Evolutionary conservation across 2,888 invertebrate genomes (phyloP).

Genomic region (Arge pagana): DNA sequence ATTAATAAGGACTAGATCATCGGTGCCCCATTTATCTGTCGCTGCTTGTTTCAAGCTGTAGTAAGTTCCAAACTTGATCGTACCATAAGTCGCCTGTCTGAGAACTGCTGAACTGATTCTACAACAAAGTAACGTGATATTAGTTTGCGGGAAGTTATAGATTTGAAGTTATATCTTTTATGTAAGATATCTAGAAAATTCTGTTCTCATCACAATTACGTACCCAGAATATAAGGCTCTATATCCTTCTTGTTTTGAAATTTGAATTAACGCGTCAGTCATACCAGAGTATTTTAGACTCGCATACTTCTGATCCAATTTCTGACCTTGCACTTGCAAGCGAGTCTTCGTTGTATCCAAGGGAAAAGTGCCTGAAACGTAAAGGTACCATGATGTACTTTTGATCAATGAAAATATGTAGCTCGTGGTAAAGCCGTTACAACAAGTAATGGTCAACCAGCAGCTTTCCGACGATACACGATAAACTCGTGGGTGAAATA

Average conservation of each 20-base stretch:
- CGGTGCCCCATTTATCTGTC: slow-evolving; percentile 49
- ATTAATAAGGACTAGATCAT: slow-evolving; percentile 62
- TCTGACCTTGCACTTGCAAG: slow-evolving; percentile 92
- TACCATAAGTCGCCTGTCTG: slow-evolving; percentile 93
- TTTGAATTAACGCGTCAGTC: slow-evolving; percentile 88
- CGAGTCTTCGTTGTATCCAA: slow-evolving; percentile 94
- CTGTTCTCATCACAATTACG: slow-evolving; percentile 39
- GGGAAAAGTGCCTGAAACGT: slow-evolving; percentile 92
- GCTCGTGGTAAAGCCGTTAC: neutral
- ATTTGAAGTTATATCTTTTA: slow-evolving; percentile 1
- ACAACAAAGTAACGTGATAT: slow-evolving; percentile 32
- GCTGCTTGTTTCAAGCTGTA: slow-evolving; percentile 79
- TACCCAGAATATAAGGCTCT: slow-evolving; percentile 86
- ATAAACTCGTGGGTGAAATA: neutral
- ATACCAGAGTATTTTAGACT: slow-evolving; percentile 85
- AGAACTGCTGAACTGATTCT: slow-evolving; percentile 92
- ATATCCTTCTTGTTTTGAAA: slow-evolving; percentile 84
- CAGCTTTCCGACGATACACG: too few relatives aligned
- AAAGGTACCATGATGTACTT: too few relatives aligned
- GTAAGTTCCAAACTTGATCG: slow-evolving; percentile 95
- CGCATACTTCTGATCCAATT: slow-evolving; percentile 74
- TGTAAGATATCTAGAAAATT: neutral
- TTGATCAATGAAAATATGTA: slow-evolving; percentile 25
- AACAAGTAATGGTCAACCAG: too few relatives aligned
- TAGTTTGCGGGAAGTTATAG: slow-evolving; percentile 6